Percentiles rank a stretch among this genome's conserved stretches.
Evolutionary conservation across 64 coral and sea anemone species (phyloP).

Genomic region (Montipora cactus): DNA sequence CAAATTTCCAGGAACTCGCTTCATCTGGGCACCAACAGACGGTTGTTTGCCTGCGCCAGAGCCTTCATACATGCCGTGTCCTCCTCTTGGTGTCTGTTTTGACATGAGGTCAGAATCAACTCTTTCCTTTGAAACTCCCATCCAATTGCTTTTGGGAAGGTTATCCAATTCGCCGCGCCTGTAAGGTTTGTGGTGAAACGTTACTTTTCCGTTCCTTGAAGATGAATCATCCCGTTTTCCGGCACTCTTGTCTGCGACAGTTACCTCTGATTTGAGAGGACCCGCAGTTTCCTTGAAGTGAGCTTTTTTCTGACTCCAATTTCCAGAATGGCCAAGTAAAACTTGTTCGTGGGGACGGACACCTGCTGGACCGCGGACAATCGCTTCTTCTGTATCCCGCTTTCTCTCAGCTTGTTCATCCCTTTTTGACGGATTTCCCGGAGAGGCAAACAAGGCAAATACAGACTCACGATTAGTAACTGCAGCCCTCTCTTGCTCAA

Average conservation of each 20-base stretch:
- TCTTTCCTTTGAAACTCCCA: background rate
- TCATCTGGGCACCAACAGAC: background rate
- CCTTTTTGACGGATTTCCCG: background rate
- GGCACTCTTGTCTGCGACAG: background rate
- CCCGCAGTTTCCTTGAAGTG: background rate
- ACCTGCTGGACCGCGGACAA: background rate
- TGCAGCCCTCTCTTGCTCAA: background rate
- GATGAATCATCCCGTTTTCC: background rate
- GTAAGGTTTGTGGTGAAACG: background rate
- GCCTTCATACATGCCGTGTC: too few relatives aligned
- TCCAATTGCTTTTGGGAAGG: background rate
- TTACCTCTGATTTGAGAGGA: background rate
- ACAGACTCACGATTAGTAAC: background rate
- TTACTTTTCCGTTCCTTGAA: background rate
- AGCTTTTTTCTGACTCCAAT: background rate
- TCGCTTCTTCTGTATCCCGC: background rate
- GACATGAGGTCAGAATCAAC: background rate
- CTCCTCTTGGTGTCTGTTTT: background rate
- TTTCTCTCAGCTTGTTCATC: background rate
- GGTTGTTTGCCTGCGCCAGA: background rate
- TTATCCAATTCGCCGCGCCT: background rate
- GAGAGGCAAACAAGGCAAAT: slow-evolving; percentile 12
- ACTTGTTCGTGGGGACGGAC: background rate
- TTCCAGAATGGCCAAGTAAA: background rate
- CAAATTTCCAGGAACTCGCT: too few relatives aligned